Evolutionary conservation across 2,113 vertebrate species (phyloP).

Genomic region (Sinocyclocheilus anshuiensis): DNA sequence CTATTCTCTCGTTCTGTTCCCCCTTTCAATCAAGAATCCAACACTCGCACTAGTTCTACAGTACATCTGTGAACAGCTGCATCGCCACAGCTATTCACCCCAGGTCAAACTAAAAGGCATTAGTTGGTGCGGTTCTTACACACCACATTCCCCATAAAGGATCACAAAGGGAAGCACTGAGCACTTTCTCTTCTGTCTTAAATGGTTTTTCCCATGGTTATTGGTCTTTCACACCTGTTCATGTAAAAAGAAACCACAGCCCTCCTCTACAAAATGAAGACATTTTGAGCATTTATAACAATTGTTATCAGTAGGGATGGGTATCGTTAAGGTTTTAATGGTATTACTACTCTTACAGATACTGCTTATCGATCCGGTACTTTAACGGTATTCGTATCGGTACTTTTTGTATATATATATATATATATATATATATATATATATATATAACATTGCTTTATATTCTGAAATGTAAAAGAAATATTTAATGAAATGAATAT

Average conservation of each 20-base stretch:
- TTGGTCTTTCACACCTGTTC: constrained; percentile 6
- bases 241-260: neutral
- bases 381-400: too few relatives aligned
- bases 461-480: too few relatives aligned
- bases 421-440: too few relatives aligned
- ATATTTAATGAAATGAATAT: too few relatives aligned
- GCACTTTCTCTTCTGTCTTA: neutral
- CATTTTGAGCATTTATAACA: neutral
- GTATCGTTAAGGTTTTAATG: too few relatives aligned
- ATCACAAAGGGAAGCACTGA: neutral
- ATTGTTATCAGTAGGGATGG: too few relatives aligned
- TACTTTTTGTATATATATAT: too few relatives aligned
- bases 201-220: neutral
- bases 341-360: too few relatives aligned
- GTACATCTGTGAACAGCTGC: constrained; percentile 47
- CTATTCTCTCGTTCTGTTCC: neutral
- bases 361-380: too few relatives aligned
- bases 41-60: neutral
- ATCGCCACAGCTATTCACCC: constrained; percentile 32
- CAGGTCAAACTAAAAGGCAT: constrained; percentile 25
- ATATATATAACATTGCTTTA: too few relatives aligned
- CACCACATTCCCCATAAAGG: neutral
- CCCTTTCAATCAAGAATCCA: neutral
- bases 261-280: neutral
- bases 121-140: neutral